phyloP scores from a whole-genome alignment of 2,888 invertebrate genomes.

The Dusona sp. region DNA sequence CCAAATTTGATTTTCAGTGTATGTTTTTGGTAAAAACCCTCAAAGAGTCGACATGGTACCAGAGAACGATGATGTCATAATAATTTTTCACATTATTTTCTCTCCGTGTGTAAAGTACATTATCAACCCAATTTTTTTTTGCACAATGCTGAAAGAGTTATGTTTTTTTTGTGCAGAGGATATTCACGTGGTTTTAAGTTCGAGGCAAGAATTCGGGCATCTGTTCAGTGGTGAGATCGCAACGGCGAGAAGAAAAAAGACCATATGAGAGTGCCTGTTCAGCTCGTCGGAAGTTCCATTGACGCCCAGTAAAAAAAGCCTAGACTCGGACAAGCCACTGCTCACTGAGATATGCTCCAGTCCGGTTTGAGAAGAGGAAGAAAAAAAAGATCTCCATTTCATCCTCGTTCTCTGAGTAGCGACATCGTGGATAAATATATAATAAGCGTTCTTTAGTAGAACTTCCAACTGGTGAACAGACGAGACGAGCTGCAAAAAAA shows the following conservation, averaged over 20 bases:
- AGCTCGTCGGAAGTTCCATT: slow-evolving; percentile 75
- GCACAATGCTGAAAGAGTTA: neutral
- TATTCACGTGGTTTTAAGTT: slow-evolving; percentile 87
- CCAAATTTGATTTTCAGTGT: too few species aligned
- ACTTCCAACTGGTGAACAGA: slow-evolving; percentile 26
- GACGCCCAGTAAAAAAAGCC: slow-evolving; percentile 72
- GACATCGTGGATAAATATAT: neutral
- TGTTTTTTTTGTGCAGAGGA: slow-evolving; percentile 85
- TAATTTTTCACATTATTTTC: too few species aligned
- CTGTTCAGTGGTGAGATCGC: slow-evolving; percentile 84
- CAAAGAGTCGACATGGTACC: too few species aligned
- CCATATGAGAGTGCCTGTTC: slow-evolving; percentile 82
- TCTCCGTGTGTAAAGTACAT: too few species aligned
- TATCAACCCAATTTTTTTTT: neutral
- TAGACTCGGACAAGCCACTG: slow-evolving; percentile 77
- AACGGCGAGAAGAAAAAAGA: slow-evolving; percentile 79
- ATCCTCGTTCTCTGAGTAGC: slow-evolving; percentile 31
- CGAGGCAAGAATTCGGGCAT: slow-evolving; percentile 87
- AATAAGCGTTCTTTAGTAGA: slow-evolving; percentile 8
- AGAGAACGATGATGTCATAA: too few species aligned
- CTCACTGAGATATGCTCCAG: slow-evolving; percentile 76
- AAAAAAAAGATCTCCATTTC: neutral
- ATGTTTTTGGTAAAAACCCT: too few species aligned
- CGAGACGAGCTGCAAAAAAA: slow-evolving; percentile 48
- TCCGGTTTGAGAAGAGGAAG: slow-evolving; percentile 72